Evolutionary conservation across 1,140 invertebrate species (phyloP), one percentile per base, ranked within the genome.

Genomic region (Gryllus bimaculatus): DNA sequence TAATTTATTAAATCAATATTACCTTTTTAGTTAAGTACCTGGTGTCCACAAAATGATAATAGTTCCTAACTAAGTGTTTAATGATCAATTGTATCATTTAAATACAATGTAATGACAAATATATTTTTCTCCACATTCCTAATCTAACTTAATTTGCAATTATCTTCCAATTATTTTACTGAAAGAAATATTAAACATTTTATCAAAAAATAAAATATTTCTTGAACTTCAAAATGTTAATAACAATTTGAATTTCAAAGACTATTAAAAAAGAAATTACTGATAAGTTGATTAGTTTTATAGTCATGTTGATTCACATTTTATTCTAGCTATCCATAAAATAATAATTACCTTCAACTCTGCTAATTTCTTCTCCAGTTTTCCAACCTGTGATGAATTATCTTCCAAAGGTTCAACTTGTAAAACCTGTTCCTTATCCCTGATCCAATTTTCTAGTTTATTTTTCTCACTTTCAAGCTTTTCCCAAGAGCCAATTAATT

Each of bases 401-500:
- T 91, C 83, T 54, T 75, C 48, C 15, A 79, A 12, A 18, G 75
- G 78, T 8, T 47, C 48, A 10, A 47, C 79, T 21, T 77, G 18
- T 47, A 90, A 89, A 8, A 90, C 85, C 54, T 81, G 78, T 83
- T 93, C 90, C 1, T 91, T 91, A 79, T 89, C 88, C 74, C 87
- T 85, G n/a, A 94, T 85, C 93, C 93, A 95, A 21, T 89, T 85
- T 82, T 93, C 90, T 20, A 95, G 86, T 84, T 93, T 91, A 79
- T 89, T 88, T 0, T 90, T 88, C 83, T 94, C 92, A 7, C 84
- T 86, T 84, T 95, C 92, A 81, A 96, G 93, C 4, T 91, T 91
- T 79, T 93, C 90, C 95, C 95, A 98, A 26, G 91, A 92, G 8
- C 86, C 86, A 10, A 95, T 92, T 13, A 97, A 86, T 85, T 92